Evolutionary conservation across 2,113 vertebrate species (phyloP), one percentile per base, ranked within the genome.

Genomic region (Brevimyrus niger): DNA sequence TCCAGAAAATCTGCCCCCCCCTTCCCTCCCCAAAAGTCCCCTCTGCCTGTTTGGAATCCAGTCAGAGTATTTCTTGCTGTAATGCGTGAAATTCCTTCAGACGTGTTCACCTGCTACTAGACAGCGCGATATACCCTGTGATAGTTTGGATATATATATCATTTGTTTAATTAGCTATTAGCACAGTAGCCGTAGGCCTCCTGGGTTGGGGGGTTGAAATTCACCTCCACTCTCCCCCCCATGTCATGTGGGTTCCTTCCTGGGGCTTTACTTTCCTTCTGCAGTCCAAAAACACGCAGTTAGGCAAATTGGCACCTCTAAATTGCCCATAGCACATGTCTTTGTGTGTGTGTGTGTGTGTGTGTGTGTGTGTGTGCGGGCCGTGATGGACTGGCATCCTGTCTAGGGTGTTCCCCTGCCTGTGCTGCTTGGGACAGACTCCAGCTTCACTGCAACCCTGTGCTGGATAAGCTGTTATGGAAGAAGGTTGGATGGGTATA

Each of bases 41-140:
- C 73, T 42, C 73, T 42, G 73, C 73, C 15, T 80, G 31, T 27
- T 80, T 80, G 73, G 73, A 42, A 80, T 80, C 35, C 35, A 38
- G 13, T 80, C 73, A 80, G 73, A 15, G 15, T 80, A 19, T 80
- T 80, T 80, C 73, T 42, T 80, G 35, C 73, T 80, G 15, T 38
- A 80, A 42, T 42, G 73, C 35, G 73, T 80, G 73, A 80, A 80
- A 80, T 80, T 80, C 73, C 73, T 80, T 80, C 73, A 80, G 73
- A 80, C 73, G 19, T 80, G 31, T 42, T 80, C 73, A 80, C 73
- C 73, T 80, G 31, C 73, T 38, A 80, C 73, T 80, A 42, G 73
- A 15, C 35, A 42, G 35, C 15, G 17, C 42, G 73, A 80, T 19
- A 80, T 80, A 80, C 73, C 31, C 35, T 3, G 17, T 38, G 13